Base-by-base conservation (phyloP, 2,888 invertebrate genomes). In the Nomada flava region DNA sequence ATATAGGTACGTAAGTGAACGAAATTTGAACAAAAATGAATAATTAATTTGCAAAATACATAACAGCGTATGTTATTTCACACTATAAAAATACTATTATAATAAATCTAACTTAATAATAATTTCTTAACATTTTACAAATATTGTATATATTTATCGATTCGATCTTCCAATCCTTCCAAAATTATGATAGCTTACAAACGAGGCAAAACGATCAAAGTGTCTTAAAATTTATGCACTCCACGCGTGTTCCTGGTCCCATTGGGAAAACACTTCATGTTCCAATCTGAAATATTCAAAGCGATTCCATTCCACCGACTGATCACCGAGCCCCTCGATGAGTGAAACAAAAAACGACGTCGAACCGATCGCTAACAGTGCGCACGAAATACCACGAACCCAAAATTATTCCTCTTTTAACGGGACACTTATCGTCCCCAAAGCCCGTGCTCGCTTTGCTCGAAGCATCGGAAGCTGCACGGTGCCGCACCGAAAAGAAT, bases 211-310 rank as follows among this genome's bases (percentile, higher is more conserved):
- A 11, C 36, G 53, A 52, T 71, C 20, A 36, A 47, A 42, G n/a
- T 36, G 20, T 52, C 29, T 42, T 42, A 52, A 71, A 20, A 50
- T 36, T 18, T n/a, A 52, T 10, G 42, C 42, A 18, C 52, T 23
- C 50, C 50, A 52, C 1, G 13, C 29, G 64, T 15, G 4, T 20
- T 11, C 50, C 29, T 36, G 62, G 29, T 18, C 47, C 52, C 42
- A 15, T 26, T 36, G 36, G 63, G 36, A 36, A 36, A 63, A 63
- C 13, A 72, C 36, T 26, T 53, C 42, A 53, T 64, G 53, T 44
- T 26, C 44, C 4, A 26, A 55, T 64, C 26, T 44, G 55, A 44
- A 72, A 64, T 55, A 55, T 63, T 72, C 72, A 36, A 36, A 62
- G 7, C 60, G 15, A 59, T 63, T n/a, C 23, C n/a, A 26, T 44